A percentile compares a stretch with the other conserved stretches of the same genome.
These are phyloP conservation scores for Psophia crepitans DNA, from an alignment of 2,113 vertebrate species.

Conservation along the genomic window DNA sequence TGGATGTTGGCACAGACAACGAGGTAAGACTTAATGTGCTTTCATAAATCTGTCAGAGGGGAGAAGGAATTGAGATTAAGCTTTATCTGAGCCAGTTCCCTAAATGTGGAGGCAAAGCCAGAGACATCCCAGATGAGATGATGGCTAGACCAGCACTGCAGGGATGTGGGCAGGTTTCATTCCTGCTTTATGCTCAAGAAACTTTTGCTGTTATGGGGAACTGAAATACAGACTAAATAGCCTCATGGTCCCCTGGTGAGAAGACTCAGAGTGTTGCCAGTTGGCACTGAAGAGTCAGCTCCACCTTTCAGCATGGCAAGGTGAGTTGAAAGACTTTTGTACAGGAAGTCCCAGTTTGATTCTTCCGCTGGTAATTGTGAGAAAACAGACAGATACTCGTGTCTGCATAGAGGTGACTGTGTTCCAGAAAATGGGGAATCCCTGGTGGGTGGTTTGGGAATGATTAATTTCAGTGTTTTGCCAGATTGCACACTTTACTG, in stretches of 20 bases:
- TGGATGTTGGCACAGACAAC: slow-evolving; percentile 97
- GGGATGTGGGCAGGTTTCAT: background rate
- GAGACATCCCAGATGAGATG: background rate
- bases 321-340: background rate
- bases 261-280: background rate
- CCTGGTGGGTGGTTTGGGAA: background rate
- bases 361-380: background rate
- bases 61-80: background rate
- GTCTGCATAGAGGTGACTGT: background rate
- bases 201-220: background rate
- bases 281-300: background rate
- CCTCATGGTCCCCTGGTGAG: background rate
- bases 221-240: background rate
- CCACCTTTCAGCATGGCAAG: background rate
- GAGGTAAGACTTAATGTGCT: slow-evolving; percentile 73
- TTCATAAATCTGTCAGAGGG: background rate
- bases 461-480: slow-evolving; percentile 37
- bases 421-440: slow-evolving; percentile 13
- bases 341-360: background rate
- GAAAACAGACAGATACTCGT: background rate
- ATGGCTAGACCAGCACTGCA: background rate
- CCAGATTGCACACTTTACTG: background rate
- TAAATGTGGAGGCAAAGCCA: background rate
- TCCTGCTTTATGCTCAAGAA: background rate
- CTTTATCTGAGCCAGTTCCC: background rate